Conservation (phyloP, 1,140 invertebrate genomes). For the Helicoverpa armigera region DNA sequence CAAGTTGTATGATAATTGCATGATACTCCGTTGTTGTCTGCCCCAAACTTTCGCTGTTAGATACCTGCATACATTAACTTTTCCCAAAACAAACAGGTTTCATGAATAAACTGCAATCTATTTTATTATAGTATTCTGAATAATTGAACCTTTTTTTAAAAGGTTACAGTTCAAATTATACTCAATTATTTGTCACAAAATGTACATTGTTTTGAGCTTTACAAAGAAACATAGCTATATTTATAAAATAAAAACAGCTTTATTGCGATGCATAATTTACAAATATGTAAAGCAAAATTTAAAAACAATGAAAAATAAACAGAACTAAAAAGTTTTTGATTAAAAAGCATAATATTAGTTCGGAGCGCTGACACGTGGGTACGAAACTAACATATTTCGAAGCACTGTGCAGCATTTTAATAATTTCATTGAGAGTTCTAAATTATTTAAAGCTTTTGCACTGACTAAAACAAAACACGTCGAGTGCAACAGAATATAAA, state of each 20-base stretch:
- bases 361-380: neutral
- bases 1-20: conserved; percentile 8
- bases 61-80: neutral
- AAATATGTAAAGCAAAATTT: neutral
- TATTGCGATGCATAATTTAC: too few relatives aligned
- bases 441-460: conserved; percentile 50
- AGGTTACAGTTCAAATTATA: too few relatives aligned
- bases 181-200: too few relatives aligned
- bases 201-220: too few relatives aligned
- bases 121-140: too few relatives aligned
- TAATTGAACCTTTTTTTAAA: too few relatives aligned
- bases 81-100: neutral
- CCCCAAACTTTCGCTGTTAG: neutral
- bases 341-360: conserved; percentile 21
- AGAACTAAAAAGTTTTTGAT: conserved; percentile 20
- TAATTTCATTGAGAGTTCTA: conserved; percentile 51
- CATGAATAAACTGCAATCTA: too few relatives aligned
- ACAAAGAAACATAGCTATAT: too few relatives aligned
- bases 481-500: conserved; percentile 67
- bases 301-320: neutral
- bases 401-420: conserved; percentile 39
- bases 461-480: conserved; percentile 59
- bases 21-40: neutral
- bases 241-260: too few relatives aligned
- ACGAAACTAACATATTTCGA: neutral